Evolutionary conservation across 1,140 invertebrate genomes (phyloP), one percentile per base, ranked within the genome.

Genomic region (Oryzaephilus surinamensis): DNA sequence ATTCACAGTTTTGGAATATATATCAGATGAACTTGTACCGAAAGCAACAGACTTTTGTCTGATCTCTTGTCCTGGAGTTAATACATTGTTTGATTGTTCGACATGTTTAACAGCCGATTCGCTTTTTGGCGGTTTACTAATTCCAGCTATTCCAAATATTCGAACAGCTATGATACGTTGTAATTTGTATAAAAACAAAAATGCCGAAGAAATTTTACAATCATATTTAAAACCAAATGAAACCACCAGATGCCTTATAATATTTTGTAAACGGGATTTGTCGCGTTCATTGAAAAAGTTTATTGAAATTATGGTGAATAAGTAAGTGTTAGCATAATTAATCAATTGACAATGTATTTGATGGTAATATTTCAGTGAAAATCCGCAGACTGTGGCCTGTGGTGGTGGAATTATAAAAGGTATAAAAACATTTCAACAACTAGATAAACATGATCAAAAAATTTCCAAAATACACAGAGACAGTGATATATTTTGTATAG

Each of bases 61-160:
- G 19, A 38, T 54, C 12, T 42, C 50, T n/a, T 51, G 50, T 17
- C 39, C 45, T 6, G 43, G 45, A 38, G 50, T 52, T 43, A n/a
- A n/a, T n/a, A n/a, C n/a, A n/a, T n/a, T n/a, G n/a, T n/a, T n/a
- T n/a, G n/a, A n/a, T n/a, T n/a, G n/a, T n/a, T n/a, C n/a, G n/a
- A n/a, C n/a, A n/a, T n/a, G n/a, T n/a, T n/a, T n/a, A n/a, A n/a
- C n/a, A n/a, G n/a, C n/a, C n/a, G n/a, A n/a, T n/a, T 50, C 50
- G 16, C 41, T 47, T 30, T 50, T 54, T 32, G 52, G 52, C 39
- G 43, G 46, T 20, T 38, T 49, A 20, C 41, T 54, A 10, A 34
- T 54, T 11, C 52, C 52, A 19, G 38, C 45, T 37, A 50, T 54
- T 21, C 50, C 50, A 13, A 45, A 41, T 21, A 27, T 54, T 11